These are phyloP conservation scores for Ganaspis brasiliensis DNA, from an alignment of 2,888 invertebrate species.

Conservation along the genomic window DNA sequence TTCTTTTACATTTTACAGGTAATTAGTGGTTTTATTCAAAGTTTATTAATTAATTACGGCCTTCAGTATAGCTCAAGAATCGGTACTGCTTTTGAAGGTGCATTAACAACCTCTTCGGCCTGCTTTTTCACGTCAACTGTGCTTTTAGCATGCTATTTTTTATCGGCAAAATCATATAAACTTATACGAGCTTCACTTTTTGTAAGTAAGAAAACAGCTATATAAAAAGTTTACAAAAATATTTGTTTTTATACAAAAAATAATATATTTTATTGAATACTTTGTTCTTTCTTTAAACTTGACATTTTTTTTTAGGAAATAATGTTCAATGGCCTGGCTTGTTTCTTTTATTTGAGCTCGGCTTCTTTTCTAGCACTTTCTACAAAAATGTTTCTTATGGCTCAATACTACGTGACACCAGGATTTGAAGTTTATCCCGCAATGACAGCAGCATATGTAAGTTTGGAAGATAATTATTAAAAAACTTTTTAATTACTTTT, in stretches of 20 bases:
- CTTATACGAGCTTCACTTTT: slow-evolving; percentile 91
- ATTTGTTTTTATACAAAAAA: no score
- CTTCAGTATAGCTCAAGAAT: slow-evolving; percentile 87
- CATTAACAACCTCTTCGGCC: slow-evolving; percentile 90
- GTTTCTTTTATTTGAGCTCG: slow-evolving; percentile 89
- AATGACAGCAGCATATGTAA: slow-evolving; percentile 93
- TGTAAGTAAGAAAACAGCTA: slow-evolving; percentile 85
- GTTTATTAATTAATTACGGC: slow-evolving; percentile 90
- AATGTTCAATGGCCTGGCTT: slow-evolving; percentile 89
- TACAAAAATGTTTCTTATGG: slow-evolving; percentile 89
- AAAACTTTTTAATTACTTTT: background rate
- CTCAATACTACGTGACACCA: slow-evolving; percentile 88
- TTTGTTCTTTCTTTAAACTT: background rate
- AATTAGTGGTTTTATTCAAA: slow-evolving; percentile 91
- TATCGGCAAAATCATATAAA: slow-evolving; percentile 89
- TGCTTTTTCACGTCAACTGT: slow-evolving; percentile 90
- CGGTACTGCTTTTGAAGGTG: slow-evolving; percentile 90
- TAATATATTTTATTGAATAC: slow-evolving; percentile 7
- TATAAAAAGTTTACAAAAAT: no score
- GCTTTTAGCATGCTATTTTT: slow-evolving; percentile 88
- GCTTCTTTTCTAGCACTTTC: slow-evolving; percentile 91
- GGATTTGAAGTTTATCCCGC: slow-evolving; percentile 93
- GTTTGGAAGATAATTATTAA: slow-evolving; percentile 75
- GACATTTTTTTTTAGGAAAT: slow-evolving; percentile 85
- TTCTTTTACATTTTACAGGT: no score